Evolutionary conservation across 2,113 vertebrate genomes (phyloP), one percentile per base, ranked within the genome.

Genomic region (Cygnus buccinator): DNA sequence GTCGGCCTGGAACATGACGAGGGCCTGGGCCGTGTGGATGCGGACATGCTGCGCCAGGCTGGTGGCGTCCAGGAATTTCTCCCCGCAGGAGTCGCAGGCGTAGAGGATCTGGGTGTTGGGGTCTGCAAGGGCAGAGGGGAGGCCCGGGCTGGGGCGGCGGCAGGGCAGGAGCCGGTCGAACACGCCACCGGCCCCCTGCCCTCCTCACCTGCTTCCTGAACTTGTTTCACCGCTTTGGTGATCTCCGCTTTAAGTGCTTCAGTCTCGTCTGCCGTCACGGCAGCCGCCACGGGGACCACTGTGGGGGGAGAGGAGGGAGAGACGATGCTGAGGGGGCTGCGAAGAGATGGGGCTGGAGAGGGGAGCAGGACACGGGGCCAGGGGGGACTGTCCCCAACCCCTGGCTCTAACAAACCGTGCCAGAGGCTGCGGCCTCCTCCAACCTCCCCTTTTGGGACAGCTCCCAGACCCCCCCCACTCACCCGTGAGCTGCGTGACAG

Each of bases 1-100:
- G 67, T 99, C 99, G 0, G 99, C 99, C 98, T 99, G 99, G 97
- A 99, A 99, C 99, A 99, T 99, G 97, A 99, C 99, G 93, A 99
- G 96, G 3, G 99, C 99, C 96, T 99, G 99, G 8, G 99, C 99
- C 1, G 99, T 99, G 98, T 99, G 99, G 96, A 99, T 99, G 86
- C 99, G 99, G 17, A 99, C 99, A 1, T 99, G 99, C 97, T 99
- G 99, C 1, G 99, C 99, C 78, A 99, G 97, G 89, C 99, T 99
- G 95, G 94, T 98, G 79, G 99, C 99, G 1, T 99, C 99, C 97
- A 99, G 93, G 95, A 99, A 99, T 93, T 99, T 99, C 87, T 99
- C 99, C 7, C 99, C 99, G 11, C 99, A 99, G 4, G 99, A 99
- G 84, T 99, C 99, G 16, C 99, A 99, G 35, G 99, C 99, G 0